phyloP scores from a whole-genome alignment of 2,113 vertebrate genomes.

The Globicephala melas region DNA sequence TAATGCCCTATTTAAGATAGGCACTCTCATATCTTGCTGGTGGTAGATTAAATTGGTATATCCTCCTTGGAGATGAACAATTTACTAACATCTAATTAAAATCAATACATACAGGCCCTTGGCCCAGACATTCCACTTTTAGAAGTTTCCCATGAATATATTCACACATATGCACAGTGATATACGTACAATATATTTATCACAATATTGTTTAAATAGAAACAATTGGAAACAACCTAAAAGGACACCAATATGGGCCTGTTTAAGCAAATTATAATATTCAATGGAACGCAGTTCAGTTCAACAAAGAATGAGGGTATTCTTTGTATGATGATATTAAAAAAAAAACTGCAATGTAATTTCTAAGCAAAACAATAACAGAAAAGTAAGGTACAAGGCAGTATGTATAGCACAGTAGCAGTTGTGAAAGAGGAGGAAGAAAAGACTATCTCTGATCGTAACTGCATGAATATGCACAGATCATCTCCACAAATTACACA shows the following conservation, averaged over 20 bases:
- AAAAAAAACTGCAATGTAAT: background rate
- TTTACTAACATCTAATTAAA: background rate
- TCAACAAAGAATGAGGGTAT: background rate
- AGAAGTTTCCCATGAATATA: background rate
- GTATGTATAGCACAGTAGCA: background rate
- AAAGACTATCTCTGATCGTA: background rate
- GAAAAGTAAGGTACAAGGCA: background rate
- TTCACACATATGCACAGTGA: background rate
- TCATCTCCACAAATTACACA: background rate
- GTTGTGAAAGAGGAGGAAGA: background rate
- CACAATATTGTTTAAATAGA: background rate
- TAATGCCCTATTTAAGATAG: background rate
- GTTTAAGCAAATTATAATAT: background rate
- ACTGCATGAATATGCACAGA: no score
- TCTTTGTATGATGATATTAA: background rate
- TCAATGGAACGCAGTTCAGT: background rate
- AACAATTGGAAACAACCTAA: background rate
- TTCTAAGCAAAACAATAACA: background rate
- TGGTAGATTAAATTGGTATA: background rate
- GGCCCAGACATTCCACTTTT: background rate
- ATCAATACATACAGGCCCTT: background rate
- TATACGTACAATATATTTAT: background rate
- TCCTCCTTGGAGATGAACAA: background rate
- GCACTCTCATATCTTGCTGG: no score
- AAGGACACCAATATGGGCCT: background rate